A percentile compares a stretch with the other conserved stretches of the same genome.
phyloP scores from a whole-genome alignment of 2,888 invertebrate genomes.

The Eueremaeus valkanovi region DNA sequence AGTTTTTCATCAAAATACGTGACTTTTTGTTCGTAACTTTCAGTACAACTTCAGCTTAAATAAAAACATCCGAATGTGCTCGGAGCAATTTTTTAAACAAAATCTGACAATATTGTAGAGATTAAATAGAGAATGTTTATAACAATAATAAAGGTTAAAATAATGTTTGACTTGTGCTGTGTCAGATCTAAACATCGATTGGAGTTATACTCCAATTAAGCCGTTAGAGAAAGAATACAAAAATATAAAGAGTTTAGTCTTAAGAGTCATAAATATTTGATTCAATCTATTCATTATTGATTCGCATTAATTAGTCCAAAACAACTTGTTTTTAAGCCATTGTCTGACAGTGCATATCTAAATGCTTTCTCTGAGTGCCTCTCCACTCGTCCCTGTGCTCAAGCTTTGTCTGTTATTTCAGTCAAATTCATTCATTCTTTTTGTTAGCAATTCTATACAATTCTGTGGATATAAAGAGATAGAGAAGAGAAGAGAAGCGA shows the following conservation, averaged over 20 bases:
- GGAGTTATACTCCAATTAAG: too few relatives aligned
- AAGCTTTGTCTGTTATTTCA: background rate
- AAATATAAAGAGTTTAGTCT: background rate
- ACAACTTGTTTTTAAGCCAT: background rate
- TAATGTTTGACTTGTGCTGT: too few relatives aligned
- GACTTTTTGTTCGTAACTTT: background rate
- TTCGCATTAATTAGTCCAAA: background rate
- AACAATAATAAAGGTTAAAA: background rate
- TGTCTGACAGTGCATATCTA: background rate
- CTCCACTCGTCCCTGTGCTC: too few relatives aligned
- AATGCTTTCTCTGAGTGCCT: background rate
- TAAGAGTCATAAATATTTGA: background rate
- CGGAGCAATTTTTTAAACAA: background rate
- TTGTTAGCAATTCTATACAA: too few relatives aligned
- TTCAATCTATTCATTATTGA: background rate
- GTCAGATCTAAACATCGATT: too few relatives aligned
- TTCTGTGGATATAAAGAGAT: too few relatives aligned
- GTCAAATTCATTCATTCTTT: too few relatives aligned
- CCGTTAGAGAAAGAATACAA: too few relatives aligned
- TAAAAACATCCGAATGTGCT: background rate
- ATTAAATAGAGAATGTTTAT: background rate
- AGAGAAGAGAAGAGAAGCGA: background rate
- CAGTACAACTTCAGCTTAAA: background rate
- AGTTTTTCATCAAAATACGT: background rate
- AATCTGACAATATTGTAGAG: background rate